These are phyloP conservation scores for Leucopsar rothschildi DNA, from an alignment of 2,113 vertebrate genomes.

Conservation along the genomic window DNA sequence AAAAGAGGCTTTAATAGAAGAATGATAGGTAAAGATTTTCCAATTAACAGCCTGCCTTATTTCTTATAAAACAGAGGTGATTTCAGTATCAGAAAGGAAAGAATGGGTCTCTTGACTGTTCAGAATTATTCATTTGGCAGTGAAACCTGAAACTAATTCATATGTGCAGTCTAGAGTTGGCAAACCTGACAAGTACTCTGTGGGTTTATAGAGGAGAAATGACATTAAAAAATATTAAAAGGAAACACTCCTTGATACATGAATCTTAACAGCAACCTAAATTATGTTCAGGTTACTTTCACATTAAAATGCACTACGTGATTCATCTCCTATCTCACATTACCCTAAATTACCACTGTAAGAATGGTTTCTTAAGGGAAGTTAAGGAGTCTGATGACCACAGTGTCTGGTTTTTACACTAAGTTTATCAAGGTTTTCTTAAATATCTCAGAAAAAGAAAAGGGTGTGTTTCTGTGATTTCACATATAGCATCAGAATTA, in stretches of 20 bases:
- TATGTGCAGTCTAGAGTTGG: not conserved
- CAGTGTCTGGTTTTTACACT: not conserved
- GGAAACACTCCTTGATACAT: not conserved
- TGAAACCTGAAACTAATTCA: constrained; percentile 28
- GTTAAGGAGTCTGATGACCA: not conserved
- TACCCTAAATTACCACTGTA: not conserved
- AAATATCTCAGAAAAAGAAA: not conserved
- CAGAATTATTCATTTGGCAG: not conserved
- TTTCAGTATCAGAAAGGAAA: constrained; percentile 15
- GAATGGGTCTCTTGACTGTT: constrained; percentile 17
- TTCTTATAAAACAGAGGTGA: not conserved
- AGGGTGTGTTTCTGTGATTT: not conserved
- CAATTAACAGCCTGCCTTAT: not conserved
- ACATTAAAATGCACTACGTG: not conserved
- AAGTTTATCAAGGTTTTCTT: not conserved
- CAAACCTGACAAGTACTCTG: constrained; percentile 14
- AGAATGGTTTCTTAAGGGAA: not conserved
- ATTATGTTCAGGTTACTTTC: not conserved
- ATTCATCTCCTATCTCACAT: not conserved
- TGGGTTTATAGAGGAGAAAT: not conserved
- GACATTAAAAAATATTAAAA: constrained; percentile 1
- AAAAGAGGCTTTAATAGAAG: constrained; percentile 20
- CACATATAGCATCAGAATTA: not conserved
- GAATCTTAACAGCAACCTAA: not conserved
- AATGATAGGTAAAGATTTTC: constrained; percentile 1